Evolutionary conservation across 2,797 vertebrate species (phyloP).

Genomic region (Amphiprion clarkii): DNA sequence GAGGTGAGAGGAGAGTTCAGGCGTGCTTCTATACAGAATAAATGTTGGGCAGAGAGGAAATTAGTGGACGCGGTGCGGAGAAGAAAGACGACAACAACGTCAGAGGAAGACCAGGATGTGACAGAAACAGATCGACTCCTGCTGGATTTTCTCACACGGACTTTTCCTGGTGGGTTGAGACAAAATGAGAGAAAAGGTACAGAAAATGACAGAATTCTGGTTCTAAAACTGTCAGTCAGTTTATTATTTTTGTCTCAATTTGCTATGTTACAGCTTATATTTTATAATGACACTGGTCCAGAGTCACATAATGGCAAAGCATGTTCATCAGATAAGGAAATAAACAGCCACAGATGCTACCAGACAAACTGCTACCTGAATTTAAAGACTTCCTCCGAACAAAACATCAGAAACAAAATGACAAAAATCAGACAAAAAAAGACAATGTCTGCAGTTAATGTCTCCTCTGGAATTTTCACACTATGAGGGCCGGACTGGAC

Average conservation of each 20-base stretch:
- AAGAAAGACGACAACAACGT: not conserved
- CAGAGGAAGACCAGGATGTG: not conserved
- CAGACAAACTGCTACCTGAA: not conserved
- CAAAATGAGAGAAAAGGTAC: not conserved
- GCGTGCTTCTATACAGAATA: not conserved
- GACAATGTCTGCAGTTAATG: no score
- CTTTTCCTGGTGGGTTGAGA: not conserved
- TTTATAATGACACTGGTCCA: no score
- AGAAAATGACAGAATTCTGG: not conserved
- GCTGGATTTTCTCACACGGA: not conserved
- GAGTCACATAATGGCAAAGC: not conserved
- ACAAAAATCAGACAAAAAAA: no score
- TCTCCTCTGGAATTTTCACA: no score
- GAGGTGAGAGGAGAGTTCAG: conserved; percentile 8
- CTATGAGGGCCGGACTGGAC: no score
- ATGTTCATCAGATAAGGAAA: not conserved
- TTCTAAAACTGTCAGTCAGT: no score
- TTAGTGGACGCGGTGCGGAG: not conserved
- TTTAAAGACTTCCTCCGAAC: not conserved
- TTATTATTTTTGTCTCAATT: no score
- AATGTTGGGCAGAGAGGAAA: not conserved
- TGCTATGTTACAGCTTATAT: no score
- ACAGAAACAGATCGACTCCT: not conserved
- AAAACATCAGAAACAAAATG: no score
- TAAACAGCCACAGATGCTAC: conserved; percentile 7